Evolutionary conservation across 2,113 vertebrate genomes (phyloP), one percentile per base, ranked within the genome.

Genomic region (Larimichthys polyactis): DNA sequence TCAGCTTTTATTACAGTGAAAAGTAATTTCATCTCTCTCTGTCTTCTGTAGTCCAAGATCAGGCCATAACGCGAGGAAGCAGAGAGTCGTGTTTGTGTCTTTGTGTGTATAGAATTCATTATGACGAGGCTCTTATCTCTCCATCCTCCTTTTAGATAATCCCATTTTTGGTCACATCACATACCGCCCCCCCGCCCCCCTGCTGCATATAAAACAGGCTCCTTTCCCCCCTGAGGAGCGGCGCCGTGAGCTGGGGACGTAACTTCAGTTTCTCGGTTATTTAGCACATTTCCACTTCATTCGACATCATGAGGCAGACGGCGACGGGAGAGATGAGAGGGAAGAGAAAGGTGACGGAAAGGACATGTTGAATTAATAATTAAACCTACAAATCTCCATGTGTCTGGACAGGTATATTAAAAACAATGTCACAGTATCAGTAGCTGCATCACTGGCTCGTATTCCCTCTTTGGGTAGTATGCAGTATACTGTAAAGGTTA

Each of bases 141-240:
- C 24, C 66, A 80, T 84, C 83, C 84, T 82, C 44, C 16, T 89
- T 84, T 67, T 15, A 48, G 15, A 71, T 3, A 11, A 20, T 24
- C 55, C 12, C 11, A 24, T 66, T 70, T 74, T 24, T 58, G 46
- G 68, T 72, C 66, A 22, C 20, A 15, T 58, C 58, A 69, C 2
- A 10, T 32, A 36, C 32, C 32, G 27, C n/a, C 36, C 36, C 36
- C n/a, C n/a, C n/a, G n/a, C n/a, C n/a, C 16, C 29, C 40, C 75
- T 75, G 60, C 52, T n/a, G 48, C 27, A 36, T 46, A 29, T n/a
- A 59, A 51, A 52, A 22, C 63, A 59, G 52, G 60, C 49, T 82
- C 14, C 32, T 66, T 68, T 62, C 4, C 22, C n/a, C 36, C 17
- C n/a, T 58, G 44, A 68, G 22, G 40, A 5, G 19, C 8, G 44